A percentile compares a stretch with the other conserved stretches of the same genome.
Conservation (phyloP, 2,888 invertebrate genomes). For the Rhagophthalmus giganteus region DNA sequence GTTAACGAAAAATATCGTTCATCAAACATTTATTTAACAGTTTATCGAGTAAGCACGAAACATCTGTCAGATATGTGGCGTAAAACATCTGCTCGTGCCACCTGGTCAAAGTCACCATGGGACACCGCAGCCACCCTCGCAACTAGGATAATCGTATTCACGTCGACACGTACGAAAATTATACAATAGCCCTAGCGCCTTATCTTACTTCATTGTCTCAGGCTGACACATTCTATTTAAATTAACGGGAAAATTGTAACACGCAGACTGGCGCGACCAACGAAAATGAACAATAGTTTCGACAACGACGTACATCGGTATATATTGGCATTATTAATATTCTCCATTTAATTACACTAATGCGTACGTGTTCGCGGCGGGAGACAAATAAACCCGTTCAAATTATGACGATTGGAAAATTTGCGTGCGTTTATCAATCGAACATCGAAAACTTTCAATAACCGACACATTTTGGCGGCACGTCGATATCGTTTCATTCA, state of each 20-base stretch:
- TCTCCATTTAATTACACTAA: too few relatives aligned
- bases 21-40: slow-evolving; percentile 25
- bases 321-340: slow-evolving; percentile 2
- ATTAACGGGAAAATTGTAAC: slow-evolving; percentile 30
- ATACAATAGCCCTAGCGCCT: slow-evolving; percentile 16
- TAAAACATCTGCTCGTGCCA: slow-evolving; percentile 31
- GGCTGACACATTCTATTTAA: slow-evolving; percentile 29
- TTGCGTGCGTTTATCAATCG: too few relatives aligned
- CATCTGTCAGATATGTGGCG: slow-evolving; percentile 26
- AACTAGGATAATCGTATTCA: slow-evolving; percentile 12
- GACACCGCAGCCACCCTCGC: slow-evolving; percentile 19
- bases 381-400: too few relatives aligned
- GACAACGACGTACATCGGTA: too few relatives aligned
- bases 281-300: slow-evolving; percentile 24
- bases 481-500: too few relatives aligned
- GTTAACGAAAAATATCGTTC: slow-evolving; percentile 17
- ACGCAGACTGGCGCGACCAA: slow-evolving; percentile 18
- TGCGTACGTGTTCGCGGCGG: too few relatives aligned
- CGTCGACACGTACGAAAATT: slow-evolving; percentile 15
- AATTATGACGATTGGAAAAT: too few relatives aligned
- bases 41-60: slow-evolving; percentile 21
- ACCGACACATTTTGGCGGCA: too few relatives aligned
- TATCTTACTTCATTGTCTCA: slow-evolving; percentile 27
- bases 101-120: slow-evolving; percentile 21
- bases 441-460: too few relatives aligned